Conservation (phyloP, 2,113 vertebrate genomes). For the Psilopsiagon aurifrons region DNA sequence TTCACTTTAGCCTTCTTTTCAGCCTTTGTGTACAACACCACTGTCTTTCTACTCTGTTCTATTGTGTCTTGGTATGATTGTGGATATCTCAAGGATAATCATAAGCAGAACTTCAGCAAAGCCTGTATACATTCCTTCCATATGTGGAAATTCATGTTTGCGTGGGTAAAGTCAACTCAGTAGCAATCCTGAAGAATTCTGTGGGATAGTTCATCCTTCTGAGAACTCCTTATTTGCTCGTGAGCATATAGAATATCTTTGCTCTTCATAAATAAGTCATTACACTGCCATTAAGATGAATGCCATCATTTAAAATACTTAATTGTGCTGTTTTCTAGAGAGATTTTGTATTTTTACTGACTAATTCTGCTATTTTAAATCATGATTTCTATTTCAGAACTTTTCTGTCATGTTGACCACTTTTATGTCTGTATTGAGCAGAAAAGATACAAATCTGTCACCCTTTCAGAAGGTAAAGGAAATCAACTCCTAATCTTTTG, state of each 20-base stretch:
- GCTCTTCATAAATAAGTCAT: background rate
- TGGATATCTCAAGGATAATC: background rate
- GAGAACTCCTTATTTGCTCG: background rate
- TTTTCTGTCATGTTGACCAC: background rate
- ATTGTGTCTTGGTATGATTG: background rate
- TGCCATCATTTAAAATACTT: background rate
- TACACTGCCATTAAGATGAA: background rate
- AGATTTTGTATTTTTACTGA: background rate
- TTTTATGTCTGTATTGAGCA: background rate
- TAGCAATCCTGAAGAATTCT: conserved; percentile 37
- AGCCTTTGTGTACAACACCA: fast-evolving
- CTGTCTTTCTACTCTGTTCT: background rate
- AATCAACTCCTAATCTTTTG: background rate
- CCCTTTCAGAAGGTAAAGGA: background rate
- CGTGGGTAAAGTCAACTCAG: conserved; percentile 12
- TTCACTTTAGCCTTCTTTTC: background rate
- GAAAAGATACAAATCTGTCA: background rate
- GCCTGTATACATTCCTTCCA: background rate
- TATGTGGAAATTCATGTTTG: conserved; percentile 30
- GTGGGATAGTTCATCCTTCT: conserved; percentile 20
- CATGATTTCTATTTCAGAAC: background rate
- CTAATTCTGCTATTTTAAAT: background rate
- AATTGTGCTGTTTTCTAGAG: background rate
- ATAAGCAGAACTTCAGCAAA: background rate
- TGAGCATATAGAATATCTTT: background rate